These are phyloP conservation scores for Rugalucina vietnamica DNA, from an alignment of 2,888 invertebrate genomes.

Conservation along the genomic window DNA sequence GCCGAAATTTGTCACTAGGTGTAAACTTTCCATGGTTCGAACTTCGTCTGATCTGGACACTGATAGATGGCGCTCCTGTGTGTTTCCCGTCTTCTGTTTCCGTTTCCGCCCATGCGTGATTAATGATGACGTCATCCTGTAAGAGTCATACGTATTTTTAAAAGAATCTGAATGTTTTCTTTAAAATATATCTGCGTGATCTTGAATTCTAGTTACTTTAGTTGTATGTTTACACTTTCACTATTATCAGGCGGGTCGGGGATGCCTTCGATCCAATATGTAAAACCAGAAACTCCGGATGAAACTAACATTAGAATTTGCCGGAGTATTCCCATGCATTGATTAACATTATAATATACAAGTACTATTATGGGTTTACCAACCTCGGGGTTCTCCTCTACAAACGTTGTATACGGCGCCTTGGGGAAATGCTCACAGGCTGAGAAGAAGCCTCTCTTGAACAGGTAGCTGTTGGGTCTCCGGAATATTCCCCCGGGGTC, in stretches of 20 bases:
- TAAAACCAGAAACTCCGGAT: no score
- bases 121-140: background rate
- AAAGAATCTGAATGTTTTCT: no score
- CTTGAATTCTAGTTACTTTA: no score
- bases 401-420: slow-evolving; percentile 68
- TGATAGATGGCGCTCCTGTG: slow-evolving; percentile 37
- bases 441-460: slow-evolving; percentile 63
- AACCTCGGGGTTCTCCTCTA: slow-evolving; percentile 26
- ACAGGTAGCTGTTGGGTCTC: slow-evolving; percentile 67
- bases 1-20: background rate
- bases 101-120: background rate
- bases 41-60: slow-evolving; percentile 45
- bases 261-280: no score
- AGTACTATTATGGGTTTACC: no score
- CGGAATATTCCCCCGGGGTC: slow-evolving; percentile 65
- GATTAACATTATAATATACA: no score
- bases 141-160: no score
- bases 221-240: no score
- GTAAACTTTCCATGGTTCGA: background rate
- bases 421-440: slow-evolving; percentile 66
- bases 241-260: no score
- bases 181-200: no score
- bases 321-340: no score
- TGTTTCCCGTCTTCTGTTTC: background rate
- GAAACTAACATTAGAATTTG: no score